Conservation (phyloP, 2,797 vertebrate species). For the Vultur gryphus region DNA sequence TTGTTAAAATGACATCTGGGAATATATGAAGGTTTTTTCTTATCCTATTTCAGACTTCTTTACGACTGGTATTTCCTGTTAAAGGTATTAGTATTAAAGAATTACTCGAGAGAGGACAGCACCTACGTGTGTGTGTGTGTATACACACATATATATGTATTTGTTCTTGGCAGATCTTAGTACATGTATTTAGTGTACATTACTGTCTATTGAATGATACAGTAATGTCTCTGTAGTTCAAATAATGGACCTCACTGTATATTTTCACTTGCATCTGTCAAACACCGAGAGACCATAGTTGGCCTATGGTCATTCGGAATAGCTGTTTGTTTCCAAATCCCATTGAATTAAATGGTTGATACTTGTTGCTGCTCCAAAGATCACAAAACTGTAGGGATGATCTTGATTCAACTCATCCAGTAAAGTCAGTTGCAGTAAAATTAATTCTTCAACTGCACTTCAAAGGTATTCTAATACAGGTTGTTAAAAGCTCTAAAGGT, state of each 20-base stretch:
- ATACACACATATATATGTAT: not conserved
- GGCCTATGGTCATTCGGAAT: not conserved
- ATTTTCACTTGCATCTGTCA: not conserved
- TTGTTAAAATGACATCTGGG: conserved; percentile 62
- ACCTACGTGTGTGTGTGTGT: not conserved
- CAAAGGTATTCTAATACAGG: not conserved
- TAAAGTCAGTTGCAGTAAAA: not conserved
- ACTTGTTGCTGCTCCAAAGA: not conserved
- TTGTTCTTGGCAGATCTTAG: not conserved
- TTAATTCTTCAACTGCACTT: not conserved
- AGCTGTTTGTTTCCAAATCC: not conserved
- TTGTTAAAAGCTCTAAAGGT: not conserved
- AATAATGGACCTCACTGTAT: not conserved
- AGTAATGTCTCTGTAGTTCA: not conserved
- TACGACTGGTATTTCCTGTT: conserved; percentile 3
- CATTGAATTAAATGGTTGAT: not conserved
- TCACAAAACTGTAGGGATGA: not conserved
- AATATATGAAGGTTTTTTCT: conserved; percentile 16
- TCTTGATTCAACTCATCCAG: not conserved
- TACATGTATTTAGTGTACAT: not conserved
- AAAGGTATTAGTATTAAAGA: not conserved
- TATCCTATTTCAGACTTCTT: conserved; percentile 17
- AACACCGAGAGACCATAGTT: not conserved
- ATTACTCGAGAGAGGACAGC: not conserved
- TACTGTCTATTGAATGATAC: not conserved